A percentile compares a stretch with the other conserved stretches of the same genome.
Conservation (phyloP, 2,888 invertebrate species). For the Magallana nippona region DNA sequence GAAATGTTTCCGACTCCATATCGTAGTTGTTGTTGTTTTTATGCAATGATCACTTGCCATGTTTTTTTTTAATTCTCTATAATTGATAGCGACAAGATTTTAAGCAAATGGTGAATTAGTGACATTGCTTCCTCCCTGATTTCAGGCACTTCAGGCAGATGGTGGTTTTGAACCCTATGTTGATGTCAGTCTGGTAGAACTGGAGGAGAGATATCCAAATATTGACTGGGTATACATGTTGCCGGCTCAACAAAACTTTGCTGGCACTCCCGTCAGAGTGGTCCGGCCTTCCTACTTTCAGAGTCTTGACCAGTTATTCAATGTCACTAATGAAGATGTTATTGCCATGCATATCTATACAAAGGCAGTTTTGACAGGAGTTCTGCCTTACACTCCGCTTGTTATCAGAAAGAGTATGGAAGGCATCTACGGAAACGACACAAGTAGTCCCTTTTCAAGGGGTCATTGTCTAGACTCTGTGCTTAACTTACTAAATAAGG, state of each 20-base stretch:
- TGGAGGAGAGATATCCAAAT: constrained; percentile 25
- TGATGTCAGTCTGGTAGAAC: neutral
- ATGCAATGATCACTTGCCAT: no score
- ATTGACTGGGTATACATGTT: constrained; percentile 17
- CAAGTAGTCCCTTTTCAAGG: neutral
- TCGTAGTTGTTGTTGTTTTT: no score
- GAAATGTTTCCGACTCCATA: no score
- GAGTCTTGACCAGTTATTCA: constrained; percentile 7
- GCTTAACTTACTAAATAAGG: constrained; percentile 4
- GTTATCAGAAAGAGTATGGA: constrained; percentile 30
- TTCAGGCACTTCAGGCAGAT: neutral
- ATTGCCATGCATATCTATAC: constrained; percentile 31
- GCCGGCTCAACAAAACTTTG: constrained; percentile 24
- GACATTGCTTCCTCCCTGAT: neutral
- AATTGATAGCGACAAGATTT: no score
- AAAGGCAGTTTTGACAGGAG: neutral
- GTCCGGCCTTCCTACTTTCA: constrained; percentile 22
- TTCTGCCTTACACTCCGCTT: constrained; percentile 18
- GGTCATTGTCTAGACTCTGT: constrained; percentile 31
- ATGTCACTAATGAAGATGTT: neutral
- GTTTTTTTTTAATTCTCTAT: no score
- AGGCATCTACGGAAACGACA: constrained; percentile 12
- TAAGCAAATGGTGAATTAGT: no score
- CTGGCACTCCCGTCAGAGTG: neutral
- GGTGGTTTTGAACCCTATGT: neutral